Evolutionary conservation across 2,797 vertebrate species (phyloP).

Genomic region (Simalia tracyae): DNA sequence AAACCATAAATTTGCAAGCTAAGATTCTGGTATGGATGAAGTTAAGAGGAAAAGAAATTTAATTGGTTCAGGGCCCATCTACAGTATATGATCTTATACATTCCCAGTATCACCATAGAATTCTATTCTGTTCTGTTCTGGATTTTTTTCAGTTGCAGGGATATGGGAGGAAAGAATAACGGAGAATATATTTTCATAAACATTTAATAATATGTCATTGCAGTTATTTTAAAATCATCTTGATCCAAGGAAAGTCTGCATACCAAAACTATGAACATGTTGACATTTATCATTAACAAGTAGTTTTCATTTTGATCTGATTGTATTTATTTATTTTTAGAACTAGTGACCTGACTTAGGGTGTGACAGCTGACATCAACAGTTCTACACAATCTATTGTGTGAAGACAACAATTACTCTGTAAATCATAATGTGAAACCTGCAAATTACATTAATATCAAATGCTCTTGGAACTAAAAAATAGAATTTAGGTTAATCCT

Average conservation of each 20-base stretch:
- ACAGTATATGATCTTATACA: neutral
- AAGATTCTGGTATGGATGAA: neutral
- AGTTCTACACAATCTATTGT: neutral
- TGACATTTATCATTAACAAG: neutral
- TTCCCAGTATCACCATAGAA: neutral
- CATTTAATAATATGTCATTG: neutral
- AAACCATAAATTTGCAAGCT: neutral
- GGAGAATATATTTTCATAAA: too few relatives aligned
- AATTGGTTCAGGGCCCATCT: neutral
- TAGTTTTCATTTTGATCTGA: neutral
- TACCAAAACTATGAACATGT: neutral
- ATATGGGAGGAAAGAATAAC: too few relatives aligned
- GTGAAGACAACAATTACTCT: neutral
- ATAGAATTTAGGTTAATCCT: neutral
- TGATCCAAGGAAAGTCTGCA: neutral
- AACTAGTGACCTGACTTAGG: neutral
- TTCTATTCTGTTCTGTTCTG: neutral
- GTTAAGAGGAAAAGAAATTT: neutral
- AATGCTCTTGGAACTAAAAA: neutral
- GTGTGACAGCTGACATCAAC: neutral
- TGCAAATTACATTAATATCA: neutral
- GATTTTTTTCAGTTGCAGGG: neutral
- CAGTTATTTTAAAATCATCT: neutral
- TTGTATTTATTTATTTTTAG: neutral
- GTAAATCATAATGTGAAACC: neutral